phyloP scores from a whole-genome alignment of 2,797 vertebrate genomes.

The Coluber constrictor region DNA sequence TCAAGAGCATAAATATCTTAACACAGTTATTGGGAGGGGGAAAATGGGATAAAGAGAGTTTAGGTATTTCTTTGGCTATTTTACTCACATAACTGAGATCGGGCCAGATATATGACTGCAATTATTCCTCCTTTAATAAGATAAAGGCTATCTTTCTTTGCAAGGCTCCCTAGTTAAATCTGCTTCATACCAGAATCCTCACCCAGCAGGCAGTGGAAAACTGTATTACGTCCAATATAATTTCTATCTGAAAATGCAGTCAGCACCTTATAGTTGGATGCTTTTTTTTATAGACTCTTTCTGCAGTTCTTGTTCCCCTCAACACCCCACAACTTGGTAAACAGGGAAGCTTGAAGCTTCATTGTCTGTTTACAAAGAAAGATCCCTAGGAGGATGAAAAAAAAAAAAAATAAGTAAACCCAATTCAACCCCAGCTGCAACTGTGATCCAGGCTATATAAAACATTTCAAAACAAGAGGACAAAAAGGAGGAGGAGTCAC shows the following conservation, averaged over 20 bases:
- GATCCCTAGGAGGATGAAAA: neutral
- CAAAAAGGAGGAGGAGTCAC: neutral
- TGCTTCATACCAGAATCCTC: neutral
- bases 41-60: neutral
- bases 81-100: neutral
- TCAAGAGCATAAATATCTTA: neutral
- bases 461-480: neutral
- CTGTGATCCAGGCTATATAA: constrained; percentile 13
- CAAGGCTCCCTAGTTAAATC: neutral
- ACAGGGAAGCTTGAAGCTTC: constrained; percentile 22
- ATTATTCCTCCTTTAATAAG: neutral
- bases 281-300: constrained; percentile 1
- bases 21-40: neutral
- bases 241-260: constrained; percentile 2
- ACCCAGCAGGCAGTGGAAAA: neutral
- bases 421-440: constrained; percentile 21
- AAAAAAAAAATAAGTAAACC: neutral
- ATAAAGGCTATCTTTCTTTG: constrained; percentile 9
- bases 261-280: neutral
- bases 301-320: neutral
- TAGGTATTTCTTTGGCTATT: neutral
- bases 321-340: neutral
- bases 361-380: neutral
- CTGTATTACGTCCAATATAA: neutral
- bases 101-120: neutral